A percentile compares a stretch with the other conserved stretches of the same genome.
Evolutionary conservation across 1,140 invertebrate species (phyloP).

Genomic region (Drosophila melanogaster): Release_6_plus_ISO1_MT NT_033777.3:22530501-22531000

Average conservation of each 20-base stretch:
- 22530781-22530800: slow-evolving; percentile 86
- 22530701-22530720: not conserved
- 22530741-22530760: slow-evolving; percentile 17
- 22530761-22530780: slow-evolving; percentile 31
- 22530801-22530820: slow-evolving; percentile 84
- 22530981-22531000: slow-evolving; percentile 88
- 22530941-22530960: slow-evolving; percentile 91
- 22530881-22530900: slow-evolving; percentile 58
- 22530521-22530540: slow-evolving; percentile 8
- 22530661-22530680: not conserved
- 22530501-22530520: not conserved
- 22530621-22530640: not conserved
- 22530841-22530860: not conserved
- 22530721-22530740: too few relatives aligned
- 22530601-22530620: slow-evolving; percentile 9
- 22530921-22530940: slow-evolving; percentile 87
- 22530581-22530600: slow-evolving; percentile 4
- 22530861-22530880: slow-evolving; percentile 64
- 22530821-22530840: too few relatives aligned
- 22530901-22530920: slow-evolving; percentile 85
- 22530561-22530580: slow-evolving; percentile 47
- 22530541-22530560: slow-evolving; percentile 38
- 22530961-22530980: slow-evolving; percentile 87
- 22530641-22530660: slow-evolving; percentile 1
- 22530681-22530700: not conserved